Base-by-base conservation (phyloP, 2,797 vertebrate species). In the Alcedo atthis region DNA sequence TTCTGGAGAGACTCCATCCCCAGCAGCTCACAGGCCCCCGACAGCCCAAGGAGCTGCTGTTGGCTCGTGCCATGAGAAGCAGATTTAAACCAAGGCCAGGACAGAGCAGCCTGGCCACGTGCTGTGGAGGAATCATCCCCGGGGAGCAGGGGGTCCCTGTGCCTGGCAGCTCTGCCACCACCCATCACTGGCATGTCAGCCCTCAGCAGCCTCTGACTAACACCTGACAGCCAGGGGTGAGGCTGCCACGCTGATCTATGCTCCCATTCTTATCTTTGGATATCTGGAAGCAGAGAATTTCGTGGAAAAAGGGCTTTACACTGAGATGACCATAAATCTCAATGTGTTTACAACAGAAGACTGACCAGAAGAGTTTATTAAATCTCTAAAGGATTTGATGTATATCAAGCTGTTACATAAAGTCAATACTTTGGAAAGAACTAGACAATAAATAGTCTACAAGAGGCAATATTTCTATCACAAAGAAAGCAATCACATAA, bases 331-430 rank as follows among this genome's bases (percentile, higher is more conserved):
- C 96, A 97, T 98, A 98, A 98, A 98, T 98, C 97, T 97, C 97
- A 90, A 95, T 95, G 96, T 98, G 97, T 97, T 97, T 98, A 98
- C 98, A 97, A 97, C 96, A 95, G 96, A 92, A 96, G 97, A 97
- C 96, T 97, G 97, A 98, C 97, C 97, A 97, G 97, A 97, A 94
- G 96, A 97, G 97, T 98, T 98, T 98, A 98, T 98, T 98, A 98
- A 97, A 97, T 97, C 97, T 89, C 93, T 94, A 96, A 96, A 97
- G 96, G 96, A 96, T 97, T 98, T 98, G 98, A 98, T 98, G 97
- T 98, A 98, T 98, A 97, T 98, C 98, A 97, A 98, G 97, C 91
- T 86, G 96, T 97, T 98, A 98, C 97, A 98, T 97, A 98, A 98
- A 98, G 97, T 98, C 98, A 98, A 98, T 98, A 98, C 97, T 97